Base-by-base conservation (phyloP, 2,888 invertebrate species). In the Diplolepis rosae region DNA sequence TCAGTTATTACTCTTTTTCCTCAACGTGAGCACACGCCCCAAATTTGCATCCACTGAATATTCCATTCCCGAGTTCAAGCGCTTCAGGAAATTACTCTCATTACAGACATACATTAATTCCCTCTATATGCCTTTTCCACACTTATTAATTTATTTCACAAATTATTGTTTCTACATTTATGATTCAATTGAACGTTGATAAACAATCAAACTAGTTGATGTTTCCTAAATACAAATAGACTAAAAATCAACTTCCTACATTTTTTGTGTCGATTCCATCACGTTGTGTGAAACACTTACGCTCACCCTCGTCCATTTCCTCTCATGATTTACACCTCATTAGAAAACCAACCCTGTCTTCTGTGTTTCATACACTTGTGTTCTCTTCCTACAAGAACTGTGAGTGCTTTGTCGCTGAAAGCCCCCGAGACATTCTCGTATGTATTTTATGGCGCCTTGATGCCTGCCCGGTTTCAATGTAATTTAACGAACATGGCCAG, bases 31-130 rank as follows among this genome's bases (percentile, higher is more conserved):
- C 78, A 78, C 80, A 81, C 80, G 79, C 77, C 77, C 77, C 52
- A 54, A 70, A 82, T 85, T 85, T 86, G 82, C 85, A 85, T 84
- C 77, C 76, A 76, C 83, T 85, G 80, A 84, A 85, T 85, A 83
- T 83, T 84, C 80, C 79, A 83, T 82, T 65, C 13, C 67, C 35
- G 24, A 35, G 71, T 67, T 65, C 69, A 50, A 54, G 71, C 13
- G 45, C 66, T 69, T 61, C 32, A 65, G 28, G 18, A 30, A 69
- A 66, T 48, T 18, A 45, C 48, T 27, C 15, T 11, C 15, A 5
- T 42, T 45, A 45, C 22, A n/a, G 28, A 48, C 48, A n/a, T n/a
- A n/a, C n/a, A n/a, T n/a, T 69, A 27, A 35, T 30, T 32, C 45
- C 28, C n/a, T 9, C n/a, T 52, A 7, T 54, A 54, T 54, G 66